Conservation (phyloP, 2,797 vertebrate species). For the Danio albolineatus region DNA sequence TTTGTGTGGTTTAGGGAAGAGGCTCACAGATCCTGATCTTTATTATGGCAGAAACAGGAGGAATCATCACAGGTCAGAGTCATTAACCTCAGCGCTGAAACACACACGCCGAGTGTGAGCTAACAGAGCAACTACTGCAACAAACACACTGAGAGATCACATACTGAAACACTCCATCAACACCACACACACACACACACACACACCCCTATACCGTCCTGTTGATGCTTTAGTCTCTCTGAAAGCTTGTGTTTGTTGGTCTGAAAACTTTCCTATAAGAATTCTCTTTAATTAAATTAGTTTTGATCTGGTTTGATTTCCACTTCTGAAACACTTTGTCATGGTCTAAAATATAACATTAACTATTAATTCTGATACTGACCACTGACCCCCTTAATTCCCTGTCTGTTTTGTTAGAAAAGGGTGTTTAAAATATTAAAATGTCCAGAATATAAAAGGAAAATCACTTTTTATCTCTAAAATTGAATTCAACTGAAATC, state of each 20-base stretch:
- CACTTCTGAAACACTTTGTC: background rate
- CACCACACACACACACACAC: conserved; percentile 64
- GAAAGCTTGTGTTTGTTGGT: background rate
- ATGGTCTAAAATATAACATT: no score
- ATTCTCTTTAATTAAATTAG: background rate
- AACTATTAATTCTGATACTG: no score
- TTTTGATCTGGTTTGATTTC: background rate
- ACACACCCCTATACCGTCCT: background rate
- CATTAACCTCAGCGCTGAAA: conserved; percentile 78
- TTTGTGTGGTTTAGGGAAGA: background rate
- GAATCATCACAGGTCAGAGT: conserved; percentile 71
- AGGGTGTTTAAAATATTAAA: background rate
- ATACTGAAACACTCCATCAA: conserved; percentile 71
- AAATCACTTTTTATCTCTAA: no score
- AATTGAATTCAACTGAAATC: no score
- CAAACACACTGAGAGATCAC: conserved; percentile 65
- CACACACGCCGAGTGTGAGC: conserved; percentile 62
- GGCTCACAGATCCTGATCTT: background rate
- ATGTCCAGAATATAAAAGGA: no score
- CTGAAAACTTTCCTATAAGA: background rate
- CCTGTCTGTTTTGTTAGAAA: background rate
- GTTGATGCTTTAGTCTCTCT: background rate
- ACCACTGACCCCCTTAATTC: no score
- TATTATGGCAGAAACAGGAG: conserved; percentile 13
- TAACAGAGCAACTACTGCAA: conserved; percentile 61